Conservation (phyloP, 2,113 vertebrate species). For the Mus spicilegus region DNA sequence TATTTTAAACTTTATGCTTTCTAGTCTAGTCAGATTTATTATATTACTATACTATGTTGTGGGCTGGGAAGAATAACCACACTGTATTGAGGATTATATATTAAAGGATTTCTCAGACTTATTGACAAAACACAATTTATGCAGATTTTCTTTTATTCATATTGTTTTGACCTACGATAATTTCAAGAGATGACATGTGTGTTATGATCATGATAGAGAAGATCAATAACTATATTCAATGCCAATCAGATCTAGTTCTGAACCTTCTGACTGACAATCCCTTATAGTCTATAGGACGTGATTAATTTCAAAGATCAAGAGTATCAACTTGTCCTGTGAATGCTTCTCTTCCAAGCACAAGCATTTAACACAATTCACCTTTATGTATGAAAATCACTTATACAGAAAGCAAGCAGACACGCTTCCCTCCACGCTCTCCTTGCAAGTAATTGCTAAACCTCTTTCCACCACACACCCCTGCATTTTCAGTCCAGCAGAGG, state of each 20-base stretch:
- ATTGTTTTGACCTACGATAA: not conserved
- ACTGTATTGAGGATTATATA: not conserved
- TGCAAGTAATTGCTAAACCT: not conserved
- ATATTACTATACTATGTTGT: too few relatives aligned
- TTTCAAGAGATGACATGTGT: not conserved
- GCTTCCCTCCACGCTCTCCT: not conserved
- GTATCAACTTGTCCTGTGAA: not conserved
- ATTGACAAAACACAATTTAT: not conserved
- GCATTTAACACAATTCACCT: conserved; percentile 24
- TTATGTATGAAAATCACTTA: not conserved
- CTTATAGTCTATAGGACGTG: not conserved
- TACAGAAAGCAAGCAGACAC: not conserved
- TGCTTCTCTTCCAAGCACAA: not conserved
- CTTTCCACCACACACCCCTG: not conserved
- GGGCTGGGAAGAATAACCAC: not conserved
- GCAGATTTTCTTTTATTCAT: not conserved
- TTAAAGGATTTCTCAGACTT: not conserved
- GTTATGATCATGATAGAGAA: not conserved
- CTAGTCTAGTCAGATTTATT: not conserved
- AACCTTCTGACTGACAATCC: not conserved
- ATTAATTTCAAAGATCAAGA: not conserved
- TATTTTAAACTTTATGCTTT: not conserved
- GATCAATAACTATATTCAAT: not conserved
- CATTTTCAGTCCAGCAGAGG: not conserved
- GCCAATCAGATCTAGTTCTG: not conserved